These are phyloP conservation scores for Drosophila persimilis DNA, from an alignment of 1,140 invertebrate genomes.

Conservation along the genomic window DNA sequence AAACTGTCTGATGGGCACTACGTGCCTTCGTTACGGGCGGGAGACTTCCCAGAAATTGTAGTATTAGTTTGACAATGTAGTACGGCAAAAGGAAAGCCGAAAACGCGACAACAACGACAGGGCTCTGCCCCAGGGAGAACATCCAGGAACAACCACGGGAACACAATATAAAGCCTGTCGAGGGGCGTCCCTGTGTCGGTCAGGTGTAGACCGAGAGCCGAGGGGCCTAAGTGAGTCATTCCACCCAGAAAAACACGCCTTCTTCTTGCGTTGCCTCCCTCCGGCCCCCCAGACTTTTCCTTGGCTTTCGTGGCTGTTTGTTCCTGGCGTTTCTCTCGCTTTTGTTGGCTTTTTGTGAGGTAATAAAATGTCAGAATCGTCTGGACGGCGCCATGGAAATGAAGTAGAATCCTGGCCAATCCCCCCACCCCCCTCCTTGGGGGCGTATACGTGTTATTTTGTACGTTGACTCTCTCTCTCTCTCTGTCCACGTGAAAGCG, in stretches of 20 bases:
- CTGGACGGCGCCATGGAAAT: conserved; percentile 62
- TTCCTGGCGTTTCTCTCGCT: conserved; percentile 2
- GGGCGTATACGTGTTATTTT: conserved; percentile 46
- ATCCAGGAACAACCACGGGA: conserved; percentile 4
- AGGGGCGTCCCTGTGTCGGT: neutral
- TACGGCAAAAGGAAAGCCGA: conserved; percentile 1
- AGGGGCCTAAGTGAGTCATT: conserved; percentile 54
- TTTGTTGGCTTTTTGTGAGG: conserved; percentile 45
- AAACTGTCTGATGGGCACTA: conserved; percentile 28
- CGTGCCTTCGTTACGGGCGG: conserved; percentile 15
- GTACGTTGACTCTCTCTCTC: conserved; percentile 12
- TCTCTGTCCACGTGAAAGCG: conserved; percentile 10
- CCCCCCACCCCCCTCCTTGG: conserved; percentile 1
- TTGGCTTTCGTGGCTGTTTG: conserved; percentile 4
- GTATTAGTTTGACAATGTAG: conserved; percentile 2
- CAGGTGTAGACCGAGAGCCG: conserved; percentile 35
- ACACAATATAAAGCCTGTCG: conserved; percentile 23
- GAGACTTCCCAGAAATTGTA: neutral
- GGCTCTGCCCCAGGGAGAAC: neutral
- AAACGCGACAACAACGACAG: conserved; percentile 15
- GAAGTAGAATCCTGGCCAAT: conserved; percentile 41
- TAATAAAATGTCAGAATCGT: conserved; percentile 71
- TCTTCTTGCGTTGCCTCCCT: neutral
- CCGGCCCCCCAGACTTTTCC: neutral
- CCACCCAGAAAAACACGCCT: neutral